Conservation (phyloP, 2,797 vertebrate genomes). For the Esox lucius region DNA sequence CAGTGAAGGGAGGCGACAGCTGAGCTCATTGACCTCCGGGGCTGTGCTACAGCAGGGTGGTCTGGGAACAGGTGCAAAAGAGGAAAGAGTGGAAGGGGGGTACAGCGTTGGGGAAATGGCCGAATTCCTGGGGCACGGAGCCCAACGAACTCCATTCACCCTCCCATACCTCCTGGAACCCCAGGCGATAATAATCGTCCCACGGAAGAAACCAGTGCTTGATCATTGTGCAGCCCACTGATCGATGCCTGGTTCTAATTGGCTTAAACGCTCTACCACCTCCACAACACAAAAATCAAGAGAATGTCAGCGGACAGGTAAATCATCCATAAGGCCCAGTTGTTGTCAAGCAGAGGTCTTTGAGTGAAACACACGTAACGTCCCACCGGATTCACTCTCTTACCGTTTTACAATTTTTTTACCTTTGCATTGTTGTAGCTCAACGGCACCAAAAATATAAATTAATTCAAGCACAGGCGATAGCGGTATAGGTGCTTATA, state of each 20-base stretch:
- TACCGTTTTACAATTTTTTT: too few species aligned
- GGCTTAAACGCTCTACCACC: not conserved
- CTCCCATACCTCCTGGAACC: slow-evolving; percentile 4
- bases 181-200: not conserved
- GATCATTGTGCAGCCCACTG: not conserved
- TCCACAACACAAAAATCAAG: not conserved
- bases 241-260: not conserved
- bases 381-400: not conserved
- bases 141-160: not conserved
- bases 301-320: not conserved
- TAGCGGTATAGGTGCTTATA: too few species aligned
- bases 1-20: slow-evolving; percentile 24
- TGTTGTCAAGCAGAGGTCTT: not conserved
- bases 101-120: not conserved
- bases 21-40: slow-evolving; percentile 36
- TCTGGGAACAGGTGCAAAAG: slow-evolving; percentile 23
- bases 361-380: not conserved
- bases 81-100: not conserved
- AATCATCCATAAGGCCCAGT: not conserved
- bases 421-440: too few species aligned
- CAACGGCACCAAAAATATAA: too few species aligned
- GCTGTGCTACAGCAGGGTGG: slow-evolving; percentile 26
- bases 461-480: too few species aligned
- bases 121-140: not conserved
- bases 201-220: not conserved